A percentile compares a stretch with the other conserved stretches of the same genome.
Conservation (phyloP, 2,888 invertebrate species). For the Pterobdella sp. region DNA sequence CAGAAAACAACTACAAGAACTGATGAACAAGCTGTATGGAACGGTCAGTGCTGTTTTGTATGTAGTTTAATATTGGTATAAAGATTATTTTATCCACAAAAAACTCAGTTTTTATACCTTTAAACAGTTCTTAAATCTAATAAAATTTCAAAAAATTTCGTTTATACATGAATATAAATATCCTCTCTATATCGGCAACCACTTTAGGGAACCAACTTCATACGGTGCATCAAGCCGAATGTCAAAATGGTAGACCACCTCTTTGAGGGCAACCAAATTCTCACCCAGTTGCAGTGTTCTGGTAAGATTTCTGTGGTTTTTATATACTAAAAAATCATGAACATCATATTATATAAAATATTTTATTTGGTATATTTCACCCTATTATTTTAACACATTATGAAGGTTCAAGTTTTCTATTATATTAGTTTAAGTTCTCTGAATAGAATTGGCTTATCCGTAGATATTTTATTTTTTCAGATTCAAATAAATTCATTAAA, state of each 20-base stretch:
- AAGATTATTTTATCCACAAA: not conserved
- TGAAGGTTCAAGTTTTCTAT: no score
- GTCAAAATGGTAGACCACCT: constrained; percentile 81
- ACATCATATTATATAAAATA: no score
- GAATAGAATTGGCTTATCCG: not conserved
- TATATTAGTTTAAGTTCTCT: not conserved
- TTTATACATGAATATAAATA: no score
- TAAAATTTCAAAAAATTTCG: no score
- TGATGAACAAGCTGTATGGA: constrained; percentile 84
- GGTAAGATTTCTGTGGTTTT: constrained; percentile 41
- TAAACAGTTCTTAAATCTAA: no score
- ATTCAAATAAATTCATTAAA: no score
- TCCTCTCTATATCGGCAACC: no score
- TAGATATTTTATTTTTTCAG: not conserved
- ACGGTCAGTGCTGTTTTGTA: constrained; percentile 57
- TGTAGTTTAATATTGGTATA: not conserved
- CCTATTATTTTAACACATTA: no score
- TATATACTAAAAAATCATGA: not conserved
- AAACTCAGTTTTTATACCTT: not conserved
- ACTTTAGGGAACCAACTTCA: constrained; percentile 96
- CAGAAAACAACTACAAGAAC: constrained; percentile 74
- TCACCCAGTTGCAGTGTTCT: constrained; percentile 88
- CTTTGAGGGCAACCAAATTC: constrained; percentile 79
- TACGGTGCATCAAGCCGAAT: constrained; percentile 95
- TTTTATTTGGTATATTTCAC: no score